These are phyloP conservation scores for Coregonus ussuriensis DNA, from an alignment of 2,797 vertebrate species.

Conservation along the genomic window DNA sequence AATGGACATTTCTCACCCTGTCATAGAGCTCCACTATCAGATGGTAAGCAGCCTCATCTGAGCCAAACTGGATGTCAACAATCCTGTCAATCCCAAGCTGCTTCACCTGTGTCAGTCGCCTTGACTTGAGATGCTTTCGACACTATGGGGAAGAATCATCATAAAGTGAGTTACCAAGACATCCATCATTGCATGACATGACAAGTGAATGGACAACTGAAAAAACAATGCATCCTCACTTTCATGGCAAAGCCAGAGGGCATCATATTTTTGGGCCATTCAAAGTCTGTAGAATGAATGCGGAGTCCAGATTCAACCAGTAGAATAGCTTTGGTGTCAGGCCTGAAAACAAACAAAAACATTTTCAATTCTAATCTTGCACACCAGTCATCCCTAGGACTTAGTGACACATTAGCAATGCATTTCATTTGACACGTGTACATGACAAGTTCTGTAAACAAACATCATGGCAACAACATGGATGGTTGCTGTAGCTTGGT, in stretches of 20 bases:
- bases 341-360: constrained; percentile 71
- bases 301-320: constrained; percentile 93
- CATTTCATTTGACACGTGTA: background rate
- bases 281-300: constrained; percentile 94
- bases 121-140: constrained; percentile 90
- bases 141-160: constrained; percentile 75
- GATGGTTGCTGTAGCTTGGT: background rate
- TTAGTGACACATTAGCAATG: background rate
- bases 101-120: constrained; percentile 83
- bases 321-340: constrained; percentile 89
- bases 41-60: constrained; percentile 94
- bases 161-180: background rate
- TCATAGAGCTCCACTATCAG: constrained; percentile 95
- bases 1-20: constrained; percentile 78
- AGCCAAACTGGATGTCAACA: constrained; percentile 96
- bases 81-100: constrained; percentile 95
- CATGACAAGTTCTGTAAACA: background rate
- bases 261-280: constrained; percentile 98
- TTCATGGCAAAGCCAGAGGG: constrained; percentile 98
- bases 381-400: background rate
- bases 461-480: background rate
- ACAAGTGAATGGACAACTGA: background rate
- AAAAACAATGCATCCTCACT: constrained; percentile 67
- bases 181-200: background rate
- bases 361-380: background rate